phyloP scores from a whole-genome alignment of 2,113 vertebrate species.

The Nansenia antarctica region DNA sequence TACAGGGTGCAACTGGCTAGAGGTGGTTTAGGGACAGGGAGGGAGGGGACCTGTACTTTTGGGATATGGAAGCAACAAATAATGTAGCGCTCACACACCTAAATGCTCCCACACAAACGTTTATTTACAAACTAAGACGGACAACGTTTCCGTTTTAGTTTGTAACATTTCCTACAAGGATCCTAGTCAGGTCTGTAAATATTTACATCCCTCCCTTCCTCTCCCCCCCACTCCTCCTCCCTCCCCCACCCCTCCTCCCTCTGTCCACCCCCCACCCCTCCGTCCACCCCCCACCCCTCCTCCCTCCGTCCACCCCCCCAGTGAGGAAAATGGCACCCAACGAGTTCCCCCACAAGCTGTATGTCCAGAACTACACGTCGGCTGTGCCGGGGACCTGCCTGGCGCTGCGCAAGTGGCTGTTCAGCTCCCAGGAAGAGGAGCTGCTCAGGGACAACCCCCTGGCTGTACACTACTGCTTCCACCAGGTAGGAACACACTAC shows the following conservation, averaged over 20 bases:
- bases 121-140: too few species aligned
- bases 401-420: constrained; percentile 94
- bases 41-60: too few species aligned
- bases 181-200: too few species aligned
- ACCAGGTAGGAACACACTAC: constrained; percentile 78
- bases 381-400: constrained; percentile 94
- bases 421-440: constrained; percentile 91
- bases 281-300: background rate
- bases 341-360: constrained; percentile 97
- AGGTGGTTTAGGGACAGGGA: too few species aligned
- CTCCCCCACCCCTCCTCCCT: background rate
- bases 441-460: constrained; percentile 92
- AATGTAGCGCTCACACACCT: too few species aligned
- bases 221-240: background rate
- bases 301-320: constrained; percentile 47
- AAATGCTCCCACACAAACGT: too few species aligned
- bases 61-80: too few species aligned
- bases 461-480: constrained; percentile 94
- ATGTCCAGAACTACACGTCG: constrained; percentile 96
- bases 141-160: too few species aligned
- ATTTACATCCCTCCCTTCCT: background rate
- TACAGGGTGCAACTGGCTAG: too few species aligned
- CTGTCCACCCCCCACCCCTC: too few species aligned
- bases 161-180: too few species aligned
- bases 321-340: constrained; percentile 94